Evolutionary conservation across 2,797 vertebrate species (phyloP).

Genomic region (Crocodylus rhombifer): DNA sequence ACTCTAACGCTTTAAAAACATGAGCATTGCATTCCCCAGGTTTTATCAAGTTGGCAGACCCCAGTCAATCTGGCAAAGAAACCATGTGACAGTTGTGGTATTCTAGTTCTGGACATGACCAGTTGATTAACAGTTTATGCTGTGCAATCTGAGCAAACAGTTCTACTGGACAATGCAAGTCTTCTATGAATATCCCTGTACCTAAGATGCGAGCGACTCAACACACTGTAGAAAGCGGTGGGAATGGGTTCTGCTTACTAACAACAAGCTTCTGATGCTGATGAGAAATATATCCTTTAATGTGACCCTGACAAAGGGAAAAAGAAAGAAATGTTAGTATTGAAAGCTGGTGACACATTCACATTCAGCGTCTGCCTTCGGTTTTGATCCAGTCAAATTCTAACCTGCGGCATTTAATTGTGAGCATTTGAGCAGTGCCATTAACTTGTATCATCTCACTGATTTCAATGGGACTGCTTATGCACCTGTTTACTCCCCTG

Average conservation of each 20-base stretch:
- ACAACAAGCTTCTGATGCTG: slow-evolving; percentile 99
- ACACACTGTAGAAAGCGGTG: slow-evolving; percentile 89
- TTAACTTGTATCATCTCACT: neutral
- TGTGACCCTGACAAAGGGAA: slow-evolving; percentile 89
- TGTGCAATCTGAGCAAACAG: neutral
- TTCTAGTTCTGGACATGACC: neutral
- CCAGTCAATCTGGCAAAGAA: slow-evolving; percentile 31
- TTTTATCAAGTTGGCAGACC: neutral
- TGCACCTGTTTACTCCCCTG: no score
- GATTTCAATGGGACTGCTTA: neutral
- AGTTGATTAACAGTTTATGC: neutral
- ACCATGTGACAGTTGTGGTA: neutral
- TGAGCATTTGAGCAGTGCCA: neutral
- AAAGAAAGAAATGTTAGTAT: slow-evolving; percentile 1
- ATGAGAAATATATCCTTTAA: slow-evolving; percentile 98
- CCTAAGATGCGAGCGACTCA: slow-evolving; percentile 58
- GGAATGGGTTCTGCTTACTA: slow-evolving; percentile 98
- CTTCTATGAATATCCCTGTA: neutral
- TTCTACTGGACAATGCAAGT: neutral
- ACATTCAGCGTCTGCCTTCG: neutral
- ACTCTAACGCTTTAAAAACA: neutral
- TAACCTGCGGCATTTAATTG: no score
- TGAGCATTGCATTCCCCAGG: neutral
- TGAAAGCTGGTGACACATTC: neutral
- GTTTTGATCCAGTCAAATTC: neutral